Conservation (phyloP, 2,797 vertebrate genomes). For the Hapalemur alaotrensis region DNA sequence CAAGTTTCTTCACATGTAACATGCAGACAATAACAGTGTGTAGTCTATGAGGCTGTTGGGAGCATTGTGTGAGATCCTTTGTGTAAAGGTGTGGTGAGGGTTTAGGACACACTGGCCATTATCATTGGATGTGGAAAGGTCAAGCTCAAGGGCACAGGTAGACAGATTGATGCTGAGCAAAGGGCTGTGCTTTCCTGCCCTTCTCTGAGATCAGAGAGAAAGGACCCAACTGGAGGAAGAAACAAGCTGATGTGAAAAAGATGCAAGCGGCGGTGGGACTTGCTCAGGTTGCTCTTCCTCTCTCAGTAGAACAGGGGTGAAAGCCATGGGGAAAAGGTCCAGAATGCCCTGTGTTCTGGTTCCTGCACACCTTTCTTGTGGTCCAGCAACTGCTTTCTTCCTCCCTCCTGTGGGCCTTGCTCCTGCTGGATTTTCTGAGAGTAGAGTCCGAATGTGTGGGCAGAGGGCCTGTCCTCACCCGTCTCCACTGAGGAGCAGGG, state of each 20-base stretch:
- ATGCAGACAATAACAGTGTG: background rate
- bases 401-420: background rate
- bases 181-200: background rate
- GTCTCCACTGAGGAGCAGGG: background rate
- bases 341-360: background rate
- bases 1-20: background rate
- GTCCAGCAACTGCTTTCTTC: background rate
- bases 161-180: background rate
- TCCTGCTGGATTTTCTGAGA: background rate
- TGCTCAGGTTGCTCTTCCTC: background rate
- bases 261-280: background rate
- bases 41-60: background rate
- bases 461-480: background rate
- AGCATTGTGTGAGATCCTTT: background rate
- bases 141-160: background rate
- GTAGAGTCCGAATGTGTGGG: background rate
- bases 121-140: background rate
- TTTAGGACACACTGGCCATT: background rate
- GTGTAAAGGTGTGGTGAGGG: background rate
- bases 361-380: background rate
- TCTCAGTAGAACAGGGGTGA: background rate
- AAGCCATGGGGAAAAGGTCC: background rate
- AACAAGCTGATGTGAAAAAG: background rate
- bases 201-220: background rate
- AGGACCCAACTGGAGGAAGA: background rate